Conservation (phyloP, 2,888 invertebrate species). For the Gisinianus flammeolus region DNA sequence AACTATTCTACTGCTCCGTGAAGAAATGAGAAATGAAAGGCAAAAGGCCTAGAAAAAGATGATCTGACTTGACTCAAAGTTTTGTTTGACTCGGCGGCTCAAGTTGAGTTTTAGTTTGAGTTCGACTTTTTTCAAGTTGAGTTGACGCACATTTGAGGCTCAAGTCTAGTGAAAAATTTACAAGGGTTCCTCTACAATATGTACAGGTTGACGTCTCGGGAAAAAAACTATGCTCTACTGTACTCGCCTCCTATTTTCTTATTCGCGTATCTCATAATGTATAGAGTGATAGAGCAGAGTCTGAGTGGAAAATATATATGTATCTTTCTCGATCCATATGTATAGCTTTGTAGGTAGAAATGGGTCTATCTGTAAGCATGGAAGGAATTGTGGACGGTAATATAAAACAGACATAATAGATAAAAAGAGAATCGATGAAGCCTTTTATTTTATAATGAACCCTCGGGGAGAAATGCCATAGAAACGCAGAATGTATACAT, state of each 20-base stretch:
- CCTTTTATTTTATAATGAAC: background rate
- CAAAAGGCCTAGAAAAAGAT: background rate
- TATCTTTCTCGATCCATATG: too few relatives aligned
- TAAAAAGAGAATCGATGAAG: background rate
- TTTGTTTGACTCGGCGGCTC: conserved; percentile 25
- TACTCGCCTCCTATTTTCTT: background rate
- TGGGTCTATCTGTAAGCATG: background rate
- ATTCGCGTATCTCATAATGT: background rate
- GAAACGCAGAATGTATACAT: too few relatives aligned
- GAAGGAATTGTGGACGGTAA: background rate
- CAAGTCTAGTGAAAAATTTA: conserved; percentile 38
- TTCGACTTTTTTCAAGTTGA: conserved; percentile 27
- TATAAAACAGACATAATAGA: background rate
- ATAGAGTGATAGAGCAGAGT: background rate
- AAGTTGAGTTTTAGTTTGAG: conserved; percentile 18
- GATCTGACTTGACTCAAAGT: conserved; percentile 19
- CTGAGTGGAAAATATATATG: too few relatives aligned
- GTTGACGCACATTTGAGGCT: conserved; percentile 29
- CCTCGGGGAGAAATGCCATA: too few relatives aligned
- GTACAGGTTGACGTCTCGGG: conserved; percentile 12
- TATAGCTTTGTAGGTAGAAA: too few relatives aligned
- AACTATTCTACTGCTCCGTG: background rate
- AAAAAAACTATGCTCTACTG: background rate
- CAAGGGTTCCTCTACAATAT: conserved; percentile 11
- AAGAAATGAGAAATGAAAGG: conserved; percentile 17